Evolutionary conservation across 2,113 vertebrate species (phyloP).

Genomic region (Thamnophis sirtalis): DNA sequence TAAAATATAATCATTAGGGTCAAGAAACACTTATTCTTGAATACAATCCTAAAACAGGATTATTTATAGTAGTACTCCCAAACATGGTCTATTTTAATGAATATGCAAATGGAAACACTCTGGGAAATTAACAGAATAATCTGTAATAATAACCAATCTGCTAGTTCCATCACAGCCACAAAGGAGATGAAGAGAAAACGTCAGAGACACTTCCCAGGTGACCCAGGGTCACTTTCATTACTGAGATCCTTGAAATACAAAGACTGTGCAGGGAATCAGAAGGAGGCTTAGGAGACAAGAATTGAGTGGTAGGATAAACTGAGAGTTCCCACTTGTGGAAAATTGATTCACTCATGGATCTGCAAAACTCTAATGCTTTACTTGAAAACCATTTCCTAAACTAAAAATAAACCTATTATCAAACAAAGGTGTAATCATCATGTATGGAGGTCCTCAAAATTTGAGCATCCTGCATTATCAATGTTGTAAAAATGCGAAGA

Average conservation of each 20-base stretch:
- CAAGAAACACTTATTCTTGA: background rate
- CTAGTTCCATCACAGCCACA: background rate
- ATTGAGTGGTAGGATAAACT: background rate
- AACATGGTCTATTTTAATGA: background rate
- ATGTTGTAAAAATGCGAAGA: background rate
- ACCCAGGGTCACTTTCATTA: background rate
- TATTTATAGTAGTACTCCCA: slow-evolving; percentile 1
- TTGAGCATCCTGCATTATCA: background rate
- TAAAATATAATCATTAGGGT: background rate
- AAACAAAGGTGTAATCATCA: background rate
- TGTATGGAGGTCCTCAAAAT: background rate
- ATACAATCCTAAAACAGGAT: background rate
- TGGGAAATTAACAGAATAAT: background rate
- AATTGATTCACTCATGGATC: background rate
- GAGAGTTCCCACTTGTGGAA: background rate
- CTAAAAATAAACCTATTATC: background rate
- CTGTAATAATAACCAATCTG: background rate
- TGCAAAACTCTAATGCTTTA: background rate
- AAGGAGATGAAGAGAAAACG: background rate
- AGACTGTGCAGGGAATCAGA: background rate
- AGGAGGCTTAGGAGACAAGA: background rate
- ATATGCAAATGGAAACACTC: background rate
- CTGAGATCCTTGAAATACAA: background rate
- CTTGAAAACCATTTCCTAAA: background rate
- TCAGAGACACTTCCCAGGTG: background rate